Percentiles rank a stretch among this genome's conserved stretches.
These are phyloP conservation scores for Leptocoma aspasia DNA, from an alignment of 2,113 vertebrate species.

Conservation along the genomic window DNA sequence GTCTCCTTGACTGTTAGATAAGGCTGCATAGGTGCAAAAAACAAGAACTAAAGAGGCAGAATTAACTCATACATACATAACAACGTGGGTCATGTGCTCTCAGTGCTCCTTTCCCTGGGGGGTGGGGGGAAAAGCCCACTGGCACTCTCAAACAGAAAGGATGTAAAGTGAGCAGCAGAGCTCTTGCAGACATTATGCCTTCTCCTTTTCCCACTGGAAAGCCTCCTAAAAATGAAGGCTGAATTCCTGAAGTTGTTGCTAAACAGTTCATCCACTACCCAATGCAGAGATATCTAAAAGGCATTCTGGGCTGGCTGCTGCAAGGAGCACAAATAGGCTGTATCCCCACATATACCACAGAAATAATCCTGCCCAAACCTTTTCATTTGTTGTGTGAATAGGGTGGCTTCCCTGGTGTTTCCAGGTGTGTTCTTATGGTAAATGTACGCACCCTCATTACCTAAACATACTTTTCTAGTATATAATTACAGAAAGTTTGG, in stretches of 20 bases:
- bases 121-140: neutral
- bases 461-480: neutral
- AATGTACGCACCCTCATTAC: neutral
- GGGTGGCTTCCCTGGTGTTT: neutral
- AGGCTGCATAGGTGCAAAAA: slow-evolving; percentile 76
- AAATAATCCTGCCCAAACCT: neutral
- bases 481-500: neutral
- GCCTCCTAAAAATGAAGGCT: neutral
- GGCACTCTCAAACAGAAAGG: neutral
- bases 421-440: neutral
- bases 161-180: neutral
- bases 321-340: neutral
- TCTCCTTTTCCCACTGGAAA: neutral
- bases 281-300: neutral
- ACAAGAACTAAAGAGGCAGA: slow-evolving; percentile 50
- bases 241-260: neutral
- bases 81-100: neutral
- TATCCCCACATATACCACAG: neutral
- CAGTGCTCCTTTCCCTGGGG: neutral
- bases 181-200: neutral
- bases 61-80: slow-evolving; percentile 49
- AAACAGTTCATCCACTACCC: neutral
- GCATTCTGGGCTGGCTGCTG: neutral
- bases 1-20: slow-evolving; percentile 90
- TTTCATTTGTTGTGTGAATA: neutral